These are phyloP conservation scores for Tethya wilhelma DNA, from an alignment of 37 sponge, comb jelly and placozoan genomes.

Conservation along the genomic window DNA sequence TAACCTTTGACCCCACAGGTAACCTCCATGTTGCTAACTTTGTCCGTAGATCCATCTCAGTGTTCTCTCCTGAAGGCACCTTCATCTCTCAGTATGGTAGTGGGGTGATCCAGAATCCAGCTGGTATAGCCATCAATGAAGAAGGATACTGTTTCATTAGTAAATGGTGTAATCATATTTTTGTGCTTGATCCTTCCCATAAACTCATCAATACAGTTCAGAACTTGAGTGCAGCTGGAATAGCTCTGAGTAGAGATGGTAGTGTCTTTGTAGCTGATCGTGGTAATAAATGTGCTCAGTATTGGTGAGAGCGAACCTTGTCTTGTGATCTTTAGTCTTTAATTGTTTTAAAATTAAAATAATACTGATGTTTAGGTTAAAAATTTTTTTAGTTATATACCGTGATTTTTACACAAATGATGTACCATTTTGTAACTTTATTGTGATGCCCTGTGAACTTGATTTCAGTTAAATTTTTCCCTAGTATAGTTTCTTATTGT, in stretches of 20 bases:
- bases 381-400: no score
- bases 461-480: no score
- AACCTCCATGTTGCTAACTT: constrained; percentile 41
- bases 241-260: constrained; percentile 14
- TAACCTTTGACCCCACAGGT: constrained; percentile 50
- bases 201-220: background rate
- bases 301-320: no score
- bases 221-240: constrained; percentile 2
- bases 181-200: constrained; percentile 18
- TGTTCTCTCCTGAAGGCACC: constrained; percentile 36
- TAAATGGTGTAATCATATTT: constrained; percentile 1
- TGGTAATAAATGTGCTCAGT: no score
- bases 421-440: no score
- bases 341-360: no score
- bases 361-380: no score
- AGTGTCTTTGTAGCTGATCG: constrained; percentile 1
- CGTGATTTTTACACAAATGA: no score
- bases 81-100: constrained; percentile 22
- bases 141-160: constrained; percentile 44
- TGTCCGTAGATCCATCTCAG: background rate
- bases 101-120: constrained; percentile 8
- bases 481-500: no score
- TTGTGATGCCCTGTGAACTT: no score
- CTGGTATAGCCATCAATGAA: constrained; percentile 48
- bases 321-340: no score